A percentile compares a stretch with the other conserved stretches of the same genome.
phyloP scores from a whole-genome alignment of 1,140 invertebrate species.

The Potamilus streckersoni region DNA sequence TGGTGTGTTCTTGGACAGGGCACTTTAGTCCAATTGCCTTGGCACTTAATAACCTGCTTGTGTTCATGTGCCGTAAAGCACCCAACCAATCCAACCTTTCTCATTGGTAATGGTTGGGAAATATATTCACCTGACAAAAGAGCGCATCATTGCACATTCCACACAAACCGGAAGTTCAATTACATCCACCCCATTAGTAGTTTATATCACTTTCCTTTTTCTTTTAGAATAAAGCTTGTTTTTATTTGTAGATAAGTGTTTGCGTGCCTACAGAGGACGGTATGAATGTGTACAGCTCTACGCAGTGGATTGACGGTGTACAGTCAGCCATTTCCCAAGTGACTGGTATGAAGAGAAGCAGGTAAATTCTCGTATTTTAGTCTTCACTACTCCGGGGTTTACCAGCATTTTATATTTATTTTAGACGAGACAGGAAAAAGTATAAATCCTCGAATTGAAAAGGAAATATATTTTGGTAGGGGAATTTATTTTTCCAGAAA shows the following conservation, averaged over 20 bases:
- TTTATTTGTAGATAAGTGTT: conserved; percentile 24
- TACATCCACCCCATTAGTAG: too few relatives aligned
- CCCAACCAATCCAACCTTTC: too few relatives aligned
- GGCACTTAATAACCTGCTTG: too few relatives aligned
- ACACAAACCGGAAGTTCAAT: too few relatives aligned
- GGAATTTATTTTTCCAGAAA: not conserved
- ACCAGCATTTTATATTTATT: not conserved
- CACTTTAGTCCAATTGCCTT: too few relatives aligned
- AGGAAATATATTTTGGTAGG: not conserved
- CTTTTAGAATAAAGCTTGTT: not conserved
- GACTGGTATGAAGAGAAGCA: conserved; percentile 63
- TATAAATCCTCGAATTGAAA: not conserved
- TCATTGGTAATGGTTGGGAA: too few relatives aligned
- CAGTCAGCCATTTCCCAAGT: conserved; percentile 74
- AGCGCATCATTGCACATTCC: too few relatives aligned
- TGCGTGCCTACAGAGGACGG: conserved; percentile 64
- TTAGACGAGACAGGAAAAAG: not conserved
- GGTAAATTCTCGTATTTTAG: conserved; percentile 34
- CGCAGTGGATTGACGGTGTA: conserved; percentile 73
- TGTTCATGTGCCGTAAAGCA: too few relatives aligned
- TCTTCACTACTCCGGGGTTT: not conserved
- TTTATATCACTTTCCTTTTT: too few relatives aligned
- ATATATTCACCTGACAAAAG: too few relatives aligned
- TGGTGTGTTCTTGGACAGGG: too few relatives aligned
- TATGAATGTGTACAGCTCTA: conserved; percentile 58